Conservation (phyloP, 2,888 invertebrate species). For the Gnatocerus cornutus region DNA sequence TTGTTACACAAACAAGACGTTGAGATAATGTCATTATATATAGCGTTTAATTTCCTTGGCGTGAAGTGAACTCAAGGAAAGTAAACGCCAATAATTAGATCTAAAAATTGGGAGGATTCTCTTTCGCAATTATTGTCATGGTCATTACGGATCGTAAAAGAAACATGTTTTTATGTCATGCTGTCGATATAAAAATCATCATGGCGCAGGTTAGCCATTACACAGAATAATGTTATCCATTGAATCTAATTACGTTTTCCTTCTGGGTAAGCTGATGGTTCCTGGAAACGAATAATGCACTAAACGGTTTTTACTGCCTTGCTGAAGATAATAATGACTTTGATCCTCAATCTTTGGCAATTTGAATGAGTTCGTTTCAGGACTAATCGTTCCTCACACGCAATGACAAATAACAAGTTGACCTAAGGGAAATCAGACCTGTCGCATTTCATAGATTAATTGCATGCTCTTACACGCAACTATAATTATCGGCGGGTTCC, state of each 20-base stretch:
- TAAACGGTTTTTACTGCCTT: constrained; percentile 18
- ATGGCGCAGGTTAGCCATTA: constrained; percentile 18
- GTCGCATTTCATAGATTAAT: constrained; percentile 48
- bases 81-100: constrained; percentile 28
- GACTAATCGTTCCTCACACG: constrained; percentile 38
- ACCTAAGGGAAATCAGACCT: constrained; percentile 47
- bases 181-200: constrained; percentile 27
- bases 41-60: constrained; percentile 27
- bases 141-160: constrained; percentile 11
- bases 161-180: constrained; percentile 17
- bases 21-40: constrained; percentile 30
- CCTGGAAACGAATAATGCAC: constrained; percentile 19
- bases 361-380: constrained; percentile 39
- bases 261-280: constrained; percentile 24
- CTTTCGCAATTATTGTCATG: constrained; percentile 9
- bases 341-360: constrained; percentile 28
- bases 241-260: constrained; percentile 28
- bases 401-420: constrained; percentile 46
- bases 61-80: constrained; percentile 22
- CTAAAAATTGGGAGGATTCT: constrained; percentile 23
- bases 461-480: constrained; percentile 43
- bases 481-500: constrained; percentile 41
- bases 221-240: constrained; percentile 18
- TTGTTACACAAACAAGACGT: constrained; percentile 32
- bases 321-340: constrained; percentile 3